Base-by-base conservation (phyloP, 1,140 invertebrate genomes). In the Ooceraea biroi region DNA sequence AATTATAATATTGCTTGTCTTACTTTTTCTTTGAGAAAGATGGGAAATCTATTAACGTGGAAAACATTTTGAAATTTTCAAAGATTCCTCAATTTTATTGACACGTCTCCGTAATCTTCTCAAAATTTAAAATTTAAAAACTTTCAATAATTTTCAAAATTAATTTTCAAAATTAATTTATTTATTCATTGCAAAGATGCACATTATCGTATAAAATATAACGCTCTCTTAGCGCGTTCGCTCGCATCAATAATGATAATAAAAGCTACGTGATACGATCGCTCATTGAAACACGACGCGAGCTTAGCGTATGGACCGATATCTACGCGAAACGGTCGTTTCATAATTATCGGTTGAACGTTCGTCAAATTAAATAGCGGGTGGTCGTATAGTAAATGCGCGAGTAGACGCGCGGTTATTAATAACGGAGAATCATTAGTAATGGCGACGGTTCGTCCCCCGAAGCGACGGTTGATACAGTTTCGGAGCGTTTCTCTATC, bases 381-480 rank as follows among this genome's bases (percentile, higher is more conserved):
- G 22, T n/a, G 30, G 5, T 22, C 22, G 12, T 3, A 52, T 78
- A 55, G 19, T 80, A 69, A 36, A 57, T 27, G 22, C 50, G 57
- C 22, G 7, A 19, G 65, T 25, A 44, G 46, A 52, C 71, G 60
- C n/a, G 52, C 25, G 17, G 46, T 60, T 12, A 71, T 80, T 71
- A 71, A 80, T 71, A 58, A 71, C 52, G 65, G 52, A 30, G 36
- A 57, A 80, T 57, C 57, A 36, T 71, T 46, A 44, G 76, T 69
- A 78, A 78, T 8, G 65, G 11, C 50, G 61, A 50, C 50, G 65
- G 50, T 65, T 22, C 76, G 30, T 80, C 27, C 41, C 7, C n/a
- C 25, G 30, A 58, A 30, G 36, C 12, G 57, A 69, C 76, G 50
- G 63, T 69, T 80, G 76, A 71, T 80, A 80, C 57, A 69, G 76